These are phyloP conservation scores for Tetraodon nigroviridis DNA, from an alignment of 2,113 vertebrate species.

Conservation along the genomic window DNA sequence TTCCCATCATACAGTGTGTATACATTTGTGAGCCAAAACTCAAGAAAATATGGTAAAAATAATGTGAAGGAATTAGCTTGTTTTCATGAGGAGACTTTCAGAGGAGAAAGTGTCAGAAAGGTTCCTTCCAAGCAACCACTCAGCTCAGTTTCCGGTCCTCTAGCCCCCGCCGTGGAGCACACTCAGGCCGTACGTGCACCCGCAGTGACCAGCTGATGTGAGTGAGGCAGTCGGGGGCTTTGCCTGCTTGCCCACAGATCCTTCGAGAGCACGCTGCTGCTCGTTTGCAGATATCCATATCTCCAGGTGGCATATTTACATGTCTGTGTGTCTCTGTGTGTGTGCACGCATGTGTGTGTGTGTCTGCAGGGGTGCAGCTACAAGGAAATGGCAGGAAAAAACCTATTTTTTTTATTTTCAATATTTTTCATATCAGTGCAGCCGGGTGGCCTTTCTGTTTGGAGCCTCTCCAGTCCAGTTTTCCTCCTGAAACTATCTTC, in stretches of 20 bases:
- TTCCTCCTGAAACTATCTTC: neutral
- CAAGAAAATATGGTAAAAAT: constrained; percentile 21
- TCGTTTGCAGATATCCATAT: constrained; percentile 44
- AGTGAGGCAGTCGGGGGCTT: constrained; percentile 40
- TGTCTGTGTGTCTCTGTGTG: constrained; percentile 15
- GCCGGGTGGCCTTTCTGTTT: neutral
- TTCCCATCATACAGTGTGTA: constrained; percentile 37
- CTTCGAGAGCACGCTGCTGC: constrained; percentile 39
- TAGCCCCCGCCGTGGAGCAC: constrained; percentile 23
- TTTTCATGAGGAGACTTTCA: constrained; percentile 22
- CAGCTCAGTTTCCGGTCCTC: constrained; percentile 22
- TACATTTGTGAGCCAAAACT: constrained; percentile 32
- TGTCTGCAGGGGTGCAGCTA: constrained; percentile 36
- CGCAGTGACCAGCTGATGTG: constrained; percentile 32
- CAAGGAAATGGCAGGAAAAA: constrained; percentile 38
- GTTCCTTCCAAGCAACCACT: constrained; percentile 25
- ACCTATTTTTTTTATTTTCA: too few relatives aligned
- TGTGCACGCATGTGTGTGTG: constrained; percentile 12
- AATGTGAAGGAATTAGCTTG: constrained; percentile 17
- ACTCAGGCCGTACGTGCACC: constrained; percentile 34
- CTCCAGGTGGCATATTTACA: constrained; percentile 29
- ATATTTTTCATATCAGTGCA: constrained; percentile 5
- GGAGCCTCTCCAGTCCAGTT: neutral
- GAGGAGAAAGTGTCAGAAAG: constrained; percentile 17
- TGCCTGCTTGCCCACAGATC: constrained; percentile 59